Evolutionary conservation across 1,140 invertebrate genomes (phyloP), one percentile per base, ranked within the genome.

Genomic region (Tetramorium simillimum): DNA sequence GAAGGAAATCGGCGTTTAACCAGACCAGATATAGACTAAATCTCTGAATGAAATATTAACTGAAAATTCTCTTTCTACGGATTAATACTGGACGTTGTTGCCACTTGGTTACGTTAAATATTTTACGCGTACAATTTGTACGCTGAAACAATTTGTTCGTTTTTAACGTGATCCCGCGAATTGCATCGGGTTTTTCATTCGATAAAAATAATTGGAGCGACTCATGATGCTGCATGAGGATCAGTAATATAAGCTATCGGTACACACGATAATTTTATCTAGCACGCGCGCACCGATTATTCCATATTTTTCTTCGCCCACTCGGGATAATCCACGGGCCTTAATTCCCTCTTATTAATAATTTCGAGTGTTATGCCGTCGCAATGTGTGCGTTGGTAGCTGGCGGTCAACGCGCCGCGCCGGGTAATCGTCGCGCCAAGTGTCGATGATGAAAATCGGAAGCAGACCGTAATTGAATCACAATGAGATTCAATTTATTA

Each of bases 401-500:
- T 5, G 67, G 67, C 33, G 80, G 51, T 58, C 53, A 37, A 49
- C 56, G 69, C 43, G 69, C 69, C 56, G 69, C 43, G 69, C 69
- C 16, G 28, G 24, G 58, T 67, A 88, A 86, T 90, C 85, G 43
- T 67, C 78, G 77, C 86, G 70, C 75, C 60, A 75, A 86, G 73
- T 80, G 80, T 43, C 58, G 86, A 88, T 89, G 85, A 88, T 91
- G 89, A 85, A 89, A 92, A 87, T 85, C 89, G 86, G 86, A 91
- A 91, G 70, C 69, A 33, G 67, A 46, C 28, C 60, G 53, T 88
- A 88, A 91, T 90, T 82, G 87, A 88, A 82, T 85, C 67, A 43
- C 77, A 88, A 86, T 88, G 87, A 86, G 87, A 84, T 89, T 91
- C 90, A 87, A 92, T 91, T 88, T 89, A 90, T 91, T 88, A 87